Base-by-base conservation (phyloP, 2,888 invertebrate genomes). In the Achlya flavicornis region DNA sequence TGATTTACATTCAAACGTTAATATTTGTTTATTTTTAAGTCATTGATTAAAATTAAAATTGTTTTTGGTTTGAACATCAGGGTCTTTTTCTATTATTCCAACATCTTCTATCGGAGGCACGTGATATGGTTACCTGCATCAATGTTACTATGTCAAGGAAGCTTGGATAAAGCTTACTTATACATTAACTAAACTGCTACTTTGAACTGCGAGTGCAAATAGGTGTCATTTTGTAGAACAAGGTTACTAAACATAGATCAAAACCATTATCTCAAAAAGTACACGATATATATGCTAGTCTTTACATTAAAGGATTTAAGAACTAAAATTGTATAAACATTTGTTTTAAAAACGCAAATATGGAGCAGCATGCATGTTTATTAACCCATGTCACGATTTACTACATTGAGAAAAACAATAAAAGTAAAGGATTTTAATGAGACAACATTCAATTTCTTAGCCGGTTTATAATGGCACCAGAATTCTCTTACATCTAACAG, bases 71-170 rank as follows among this genome's bases (percentile, higher is more conserved):
- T 3, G 1, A 16, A 16, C 0, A 16, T 16, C 8, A 8, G 16
- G 53, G 14, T 10, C 10, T 19, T 19, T 19, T 53, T 19, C 5
- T 60, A 19, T 60, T 60, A 41, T 41, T 60, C 12, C 16, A 60
- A 26, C 41, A 41, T 33, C 35, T 41, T 41, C 16, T 59, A 16
- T 12, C 19, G 11, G 43, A n/a, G 16, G 65, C 62, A 70, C 63
- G 66, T 69, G 66, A 66, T 70, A 64, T 58, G 57, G 26, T 58
- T 62, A 12, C 12, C 12, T 4, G 35, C 57, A 74, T 76, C 71
- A 72, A 73, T 74, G 71, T 69, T 75, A 73, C 66, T 75, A 66
- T 77, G 82, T 81, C 82, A 82, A 81, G 81, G 82, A 62, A 70
- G 71, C 70, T 65, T 67, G 75, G 67, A 64, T 61, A 64, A 66